These are phyloP conservation scores for Drosophila kanekoi DNA, from an alignment of 2,888 invertebrate species.

Conservation along the genomic window DNA sequence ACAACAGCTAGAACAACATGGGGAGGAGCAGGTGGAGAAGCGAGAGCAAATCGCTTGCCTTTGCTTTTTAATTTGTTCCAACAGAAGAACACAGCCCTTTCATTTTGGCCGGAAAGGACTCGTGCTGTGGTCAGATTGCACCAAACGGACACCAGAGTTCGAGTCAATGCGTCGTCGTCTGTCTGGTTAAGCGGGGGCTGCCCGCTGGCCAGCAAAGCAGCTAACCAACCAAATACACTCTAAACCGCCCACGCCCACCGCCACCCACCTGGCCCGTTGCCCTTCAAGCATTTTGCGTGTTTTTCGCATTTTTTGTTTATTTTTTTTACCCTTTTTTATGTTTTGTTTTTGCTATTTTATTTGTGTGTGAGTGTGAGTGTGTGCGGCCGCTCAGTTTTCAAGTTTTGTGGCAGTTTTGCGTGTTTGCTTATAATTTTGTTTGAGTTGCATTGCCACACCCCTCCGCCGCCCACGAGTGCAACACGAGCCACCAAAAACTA, in stretches of 20 bases:
- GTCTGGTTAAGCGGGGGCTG: constrained; percentile 42
- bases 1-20: not conserved
- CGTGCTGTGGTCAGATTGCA: constrained; percentile 48
- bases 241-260: constrained; percentile 12
- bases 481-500: constrained; percentile 35
- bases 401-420: constrained; percentile 81
- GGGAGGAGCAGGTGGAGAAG: constrained; percentile 7
- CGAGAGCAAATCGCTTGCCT: constrained; percentile 43
- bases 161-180: constrained; percentile 50
- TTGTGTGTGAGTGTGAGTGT: constrained; percentile 36
- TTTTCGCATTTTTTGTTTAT: constrained; percentile 36
- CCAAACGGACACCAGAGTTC: constrained; percentile 17
- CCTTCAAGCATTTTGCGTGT: constrained; percentile 45
- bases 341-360: constrained; percentile 17
- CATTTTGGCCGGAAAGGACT: constrained; percentile 46
- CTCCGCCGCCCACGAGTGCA: constrained; percentile 15
- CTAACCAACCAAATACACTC: constrained; percentile 36
- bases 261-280: not conserved
- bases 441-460: constrained; percentile 71
- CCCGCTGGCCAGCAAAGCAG: constrained; percentile 10
- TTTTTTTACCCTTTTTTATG: constrained; percentile 43
- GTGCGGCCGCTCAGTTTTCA: constrained; percentile 69
- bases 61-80: constrained; percentile 50
- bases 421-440: constrained; percentile 81
- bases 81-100: constrained; percentile 37